Evolutionary conservation across 2,113 vertebrate genomes (phyloP), one percentile per base, ranked within the genome.

Genomic region (Podocnemis expansa): DNA sequence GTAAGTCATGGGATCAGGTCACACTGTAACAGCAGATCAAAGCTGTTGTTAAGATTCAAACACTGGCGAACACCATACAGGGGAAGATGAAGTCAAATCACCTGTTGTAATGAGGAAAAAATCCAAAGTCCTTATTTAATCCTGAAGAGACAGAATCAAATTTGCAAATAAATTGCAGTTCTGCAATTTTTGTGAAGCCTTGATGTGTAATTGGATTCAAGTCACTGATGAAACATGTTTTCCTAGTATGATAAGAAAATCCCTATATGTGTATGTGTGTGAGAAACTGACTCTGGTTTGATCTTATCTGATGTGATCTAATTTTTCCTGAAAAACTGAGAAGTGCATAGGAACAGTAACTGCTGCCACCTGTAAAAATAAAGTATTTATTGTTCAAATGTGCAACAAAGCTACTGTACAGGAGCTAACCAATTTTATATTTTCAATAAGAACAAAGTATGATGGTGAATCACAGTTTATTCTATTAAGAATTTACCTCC

Each of bases 261-360:
- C 29, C 19, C n/a, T 93, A 75, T n/a, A n/a, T n/a, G n/a, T n/a
- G n/a, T n/a, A n/a, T n/a, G n/a, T n/a, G n/a, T n/a, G n/a, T n/a
- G n/a, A n/a, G n/a, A n/a, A n/a, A n/a, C n/a, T n/a, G 41, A 80
- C 58, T 84, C 93, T 78, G 38, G 70, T 87, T 81, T 76, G 38
- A 91, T 41, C 56, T 41, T 63, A 47, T 88, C 51, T 92, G 80
- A 91, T 60, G 88, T 76, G 60, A 90, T 90, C 90, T 96, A 82
- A 81, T 58, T 67, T 63, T 76, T 96, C 90, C 31, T 56, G 60
- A 93, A 93, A 84, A 84, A 97, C 0, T 22, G 75, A 89, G 49
- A 95, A 21, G 51, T 76, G 60, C 51, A 41, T 52, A 92, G 90
- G 94, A 90, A 88, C 73, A 85, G n/a, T 75, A 80, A 9, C 41